phyloP scores from a whole-genome alignment of 1,140 invertebrate species.

The Teleopsis dalmanni region DNA sequence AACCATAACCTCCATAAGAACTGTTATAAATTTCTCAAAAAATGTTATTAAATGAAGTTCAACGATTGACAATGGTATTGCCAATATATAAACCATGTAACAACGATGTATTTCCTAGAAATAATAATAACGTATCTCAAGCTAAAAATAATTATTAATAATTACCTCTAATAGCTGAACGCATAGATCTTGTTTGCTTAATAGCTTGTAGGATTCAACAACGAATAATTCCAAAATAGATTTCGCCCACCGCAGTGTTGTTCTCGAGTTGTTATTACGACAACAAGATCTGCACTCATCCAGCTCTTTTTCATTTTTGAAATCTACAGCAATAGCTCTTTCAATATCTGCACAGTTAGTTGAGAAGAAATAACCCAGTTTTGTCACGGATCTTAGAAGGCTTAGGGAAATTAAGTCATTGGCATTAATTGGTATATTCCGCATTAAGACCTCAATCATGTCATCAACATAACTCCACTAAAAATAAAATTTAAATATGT shows the following conservation, averaged over 20 bases:
- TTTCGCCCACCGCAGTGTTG: constrained; percentile 10
- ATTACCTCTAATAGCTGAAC: background rate
- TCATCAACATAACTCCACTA: constrained; percentile 15
- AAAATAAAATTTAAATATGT: background rate
- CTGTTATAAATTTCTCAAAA: constrained; percentile 8
- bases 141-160: constrained; percentile 1
- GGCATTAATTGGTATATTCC: constrained; percentile 9
- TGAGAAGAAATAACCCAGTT: constrained; percentile 5
- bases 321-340: background rate
- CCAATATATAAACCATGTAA: constrained; percentile 8
- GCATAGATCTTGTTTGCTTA: background rate
- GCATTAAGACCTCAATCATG: constrained; percentile 9
- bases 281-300: background rate
- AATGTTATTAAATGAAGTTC: constrained; percentile 10
- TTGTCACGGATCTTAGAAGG: constrained; percentile 5
- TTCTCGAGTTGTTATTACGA: constrained; percentile 7
- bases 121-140: background rate
- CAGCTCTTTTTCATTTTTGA: background rate
- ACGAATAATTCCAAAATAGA: constrained; percentile 11
- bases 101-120: constrained; percentile 11
- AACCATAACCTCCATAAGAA: constrained; percentile 10
- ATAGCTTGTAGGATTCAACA: constrained; percentile 10
- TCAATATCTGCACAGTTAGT: constrained; percentile 11
- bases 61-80: constrained; percentile 8
- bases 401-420: background rate